Evolutionary conservation across 2,888 invertebrate genomes (phyloP).

Genomic region (Trichogramma dendrolimi): DNA sequence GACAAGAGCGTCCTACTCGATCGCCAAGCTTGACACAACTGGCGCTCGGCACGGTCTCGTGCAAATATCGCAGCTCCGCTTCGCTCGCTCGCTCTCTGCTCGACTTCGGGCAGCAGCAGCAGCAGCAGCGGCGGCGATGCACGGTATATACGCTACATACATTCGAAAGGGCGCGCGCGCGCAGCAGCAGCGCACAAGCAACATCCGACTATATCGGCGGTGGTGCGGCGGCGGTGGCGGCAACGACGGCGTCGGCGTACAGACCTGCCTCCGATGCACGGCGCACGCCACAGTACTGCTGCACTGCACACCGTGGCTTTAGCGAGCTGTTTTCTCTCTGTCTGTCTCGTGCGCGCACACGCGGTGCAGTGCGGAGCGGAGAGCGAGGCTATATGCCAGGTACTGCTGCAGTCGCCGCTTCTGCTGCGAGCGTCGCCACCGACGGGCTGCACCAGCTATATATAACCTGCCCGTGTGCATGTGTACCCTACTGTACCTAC

Average conservation of each 20-base stretch:
- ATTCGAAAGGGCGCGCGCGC: not conserved
- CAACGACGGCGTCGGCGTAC: not conserved
- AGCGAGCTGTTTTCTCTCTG: conserved; percentile 17
- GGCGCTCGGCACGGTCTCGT: conserved; percentile 39
- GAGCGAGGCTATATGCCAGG: no score
- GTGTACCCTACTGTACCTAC: no score
- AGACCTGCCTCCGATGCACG: not conserved
- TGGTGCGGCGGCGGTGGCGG: conserved; percentile 2
- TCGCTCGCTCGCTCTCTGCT: conserved; percentile 33
- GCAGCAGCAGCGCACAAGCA: conserved; percentile 1
- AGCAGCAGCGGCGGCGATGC: not conserved
- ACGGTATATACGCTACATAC: no score
- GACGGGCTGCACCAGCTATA: no score
- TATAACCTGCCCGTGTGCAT: no score
- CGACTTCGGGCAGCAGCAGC: conserved; percentile 31
- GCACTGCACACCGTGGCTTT: conserved; percentile 21
- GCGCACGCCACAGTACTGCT: conserved; percentile 25
- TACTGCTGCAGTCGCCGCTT: no score
- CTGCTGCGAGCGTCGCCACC: no score
- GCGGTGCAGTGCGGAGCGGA: conserved; percentile 2
- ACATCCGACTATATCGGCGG: conserved; percentile 7
- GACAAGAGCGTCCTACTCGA: conserved; percentile 51
- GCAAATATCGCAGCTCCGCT: conserved; percentile 31
- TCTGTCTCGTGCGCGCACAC: conserved; percentile 8
- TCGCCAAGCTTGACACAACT: conserved; percentile 53